Conservation (phyloP, 2,888 invertebrate genomes). For the Odontocerum albicorne region DNA sequence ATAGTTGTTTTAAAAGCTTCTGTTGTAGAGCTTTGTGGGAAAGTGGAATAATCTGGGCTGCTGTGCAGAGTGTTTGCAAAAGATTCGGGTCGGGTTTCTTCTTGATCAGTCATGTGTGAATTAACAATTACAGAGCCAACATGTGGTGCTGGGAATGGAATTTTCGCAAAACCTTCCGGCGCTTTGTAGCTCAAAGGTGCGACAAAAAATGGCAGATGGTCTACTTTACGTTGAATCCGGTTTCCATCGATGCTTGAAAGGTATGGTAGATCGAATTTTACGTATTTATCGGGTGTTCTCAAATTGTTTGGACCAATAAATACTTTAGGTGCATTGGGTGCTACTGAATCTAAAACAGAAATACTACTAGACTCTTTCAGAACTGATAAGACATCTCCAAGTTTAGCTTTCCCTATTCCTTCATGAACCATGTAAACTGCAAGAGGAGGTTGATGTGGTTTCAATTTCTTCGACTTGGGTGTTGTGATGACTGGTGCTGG, state of each 20-base stretch:
- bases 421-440: slow-evolving; percentile 75
- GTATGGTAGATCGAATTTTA: slow-evolving; percentile 82
- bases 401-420: slow-evolving; percentile 55
- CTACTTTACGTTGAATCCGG: slow-evolving; percentile 69
- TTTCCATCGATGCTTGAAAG: slow-evolving; percentile 71
- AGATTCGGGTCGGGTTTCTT: slow-evolving; percentile 38
- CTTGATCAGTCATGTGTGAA: slow-evolving; percentile 48
- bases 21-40: slow-evolving; percentile 31
- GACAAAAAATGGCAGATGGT: slow-evolving; percentile 80
- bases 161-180: slow-evolving; percentile 83
- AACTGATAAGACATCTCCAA: slow-evolving; percentile 69
- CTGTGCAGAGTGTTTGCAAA: slow-evolving; percentile 38
- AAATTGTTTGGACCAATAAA: slow-evolving; percentile 82
- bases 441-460: slow-evolving; percentile 82
- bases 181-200: slow-evolving; percentile 83
- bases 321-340: slow-evolving; percentile 70
- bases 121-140: slow-evolving; percentile 84
- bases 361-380: slow-evolving; percentile 73
- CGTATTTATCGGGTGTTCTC: slow-evolving; percentile 69
- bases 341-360: slow-evolving; percentile 74
- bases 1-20: slow-evolving; percentile 28
- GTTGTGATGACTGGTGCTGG: slow-evolving; percentile 50
- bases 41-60: slow-evolving; percentile 41
- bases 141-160: slow-evolving; percentile 82
- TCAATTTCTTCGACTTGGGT: slow-evolving; percentile 59